phyloP scores from a whole-genome alignment of 1,140 invertebrate species.

The Brachionus rotundiformis region DNA sequence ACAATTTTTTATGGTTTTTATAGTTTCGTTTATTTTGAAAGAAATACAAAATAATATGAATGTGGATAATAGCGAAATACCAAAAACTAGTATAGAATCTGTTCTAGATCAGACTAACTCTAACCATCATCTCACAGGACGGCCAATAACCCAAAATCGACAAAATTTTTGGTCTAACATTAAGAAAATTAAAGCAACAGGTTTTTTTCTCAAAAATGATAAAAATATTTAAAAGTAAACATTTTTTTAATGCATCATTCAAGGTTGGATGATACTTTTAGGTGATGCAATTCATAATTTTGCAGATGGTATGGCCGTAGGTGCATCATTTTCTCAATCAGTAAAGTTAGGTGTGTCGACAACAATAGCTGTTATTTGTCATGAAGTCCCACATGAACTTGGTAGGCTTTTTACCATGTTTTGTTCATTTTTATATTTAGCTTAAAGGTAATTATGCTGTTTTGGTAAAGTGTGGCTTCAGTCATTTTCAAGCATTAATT shows the following conservation, averaged over 20 bases:
- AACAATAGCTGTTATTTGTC: conserved; percentile 65
- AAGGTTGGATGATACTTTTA: conserved; percentile 63
- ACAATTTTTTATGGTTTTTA: neutral
- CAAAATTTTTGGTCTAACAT: conserved; percentile 1
- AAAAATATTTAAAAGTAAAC: neutral
- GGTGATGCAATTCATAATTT: conserved; percentile 67
- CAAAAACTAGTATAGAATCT: neutral
- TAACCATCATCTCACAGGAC: conserved; percentile 4
- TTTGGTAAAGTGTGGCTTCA: conserved; percentile 50
- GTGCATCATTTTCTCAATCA: conserved; percentile 64
- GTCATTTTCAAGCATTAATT: conserved; percentile 34
- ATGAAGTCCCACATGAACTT: conserved; percentile 67
- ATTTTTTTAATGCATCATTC: conserved; percentile 52
- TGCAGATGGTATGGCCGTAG: conserved; percentile 66
- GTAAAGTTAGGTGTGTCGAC: conserved; percentile 61
- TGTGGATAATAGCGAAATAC: neutral
- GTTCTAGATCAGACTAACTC: conserved; percentile 6
- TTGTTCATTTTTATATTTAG: neutral
- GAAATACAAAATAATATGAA: neutral
- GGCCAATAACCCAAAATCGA: neutral
- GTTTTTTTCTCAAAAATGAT: neutral
- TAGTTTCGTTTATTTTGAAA: neutral
- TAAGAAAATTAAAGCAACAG: conserved; percentile 40
- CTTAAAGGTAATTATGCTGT: conserved; percentile 53
- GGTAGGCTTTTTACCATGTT: conserved; percentile 57